These are phyloP conservation scores for Hyles lineata DNA, from an alignment of 2,888 invertebrate species.

Conservation along the genomic window DNA sequence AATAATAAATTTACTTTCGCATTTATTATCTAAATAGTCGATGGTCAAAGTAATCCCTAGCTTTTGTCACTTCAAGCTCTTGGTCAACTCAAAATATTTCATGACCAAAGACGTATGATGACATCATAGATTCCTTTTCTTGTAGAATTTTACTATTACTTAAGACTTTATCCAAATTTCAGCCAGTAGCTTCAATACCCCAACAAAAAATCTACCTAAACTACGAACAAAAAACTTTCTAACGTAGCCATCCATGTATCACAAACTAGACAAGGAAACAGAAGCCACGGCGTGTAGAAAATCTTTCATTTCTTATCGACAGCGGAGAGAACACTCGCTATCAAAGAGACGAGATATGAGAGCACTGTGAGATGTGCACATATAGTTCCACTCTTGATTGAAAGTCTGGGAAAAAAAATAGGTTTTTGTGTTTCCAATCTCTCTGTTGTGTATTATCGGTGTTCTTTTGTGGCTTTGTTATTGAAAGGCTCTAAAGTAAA, in stretches of 20 bases:
- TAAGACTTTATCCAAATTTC: too few species aligned
- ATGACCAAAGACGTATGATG: too few species aligned
- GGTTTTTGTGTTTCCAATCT: slow-evolving; percentile 17
- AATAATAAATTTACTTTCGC: too few species aligned
- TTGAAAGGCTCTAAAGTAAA: too few species aligned
- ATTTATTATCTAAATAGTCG: too few species aligned
- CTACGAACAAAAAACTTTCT: background rate
- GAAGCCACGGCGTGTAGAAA: slow-evolving; percentile 40
- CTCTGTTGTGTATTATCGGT: background rate
- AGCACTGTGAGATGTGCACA: slow-evolving; percentile 23
- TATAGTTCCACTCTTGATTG: slow-evolving; percentile 4
- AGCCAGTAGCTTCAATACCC: too few species aligned
- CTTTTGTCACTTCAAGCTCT: too few species aligned
- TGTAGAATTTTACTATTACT: too few species aligned
- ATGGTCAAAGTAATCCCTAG: too few species aligned
- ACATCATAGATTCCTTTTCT: too few species aligned
- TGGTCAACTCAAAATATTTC: too few species aligned
- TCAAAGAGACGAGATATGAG: slow-evolving; percentile 45
- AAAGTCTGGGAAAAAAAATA: slow-evolving; percentile 21
- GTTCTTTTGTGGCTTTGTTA: background rate
- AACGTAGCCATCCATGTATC: slow-evolving; percentile 47
- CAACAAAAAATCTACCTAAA: background rate
- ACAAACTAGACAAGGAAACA: slow-evolving; percentile 45
- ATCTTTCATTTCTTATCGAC: slow-evolving; percentile 78
- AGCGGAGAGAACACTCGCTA: slow-evolving; percentile 55